Evolutionary conservation across 2,888 invertebrate genomes (phyloP), one percentile per base, ranked within the genome.

Genomic region (Thymelicus sylvestris): DNA sequence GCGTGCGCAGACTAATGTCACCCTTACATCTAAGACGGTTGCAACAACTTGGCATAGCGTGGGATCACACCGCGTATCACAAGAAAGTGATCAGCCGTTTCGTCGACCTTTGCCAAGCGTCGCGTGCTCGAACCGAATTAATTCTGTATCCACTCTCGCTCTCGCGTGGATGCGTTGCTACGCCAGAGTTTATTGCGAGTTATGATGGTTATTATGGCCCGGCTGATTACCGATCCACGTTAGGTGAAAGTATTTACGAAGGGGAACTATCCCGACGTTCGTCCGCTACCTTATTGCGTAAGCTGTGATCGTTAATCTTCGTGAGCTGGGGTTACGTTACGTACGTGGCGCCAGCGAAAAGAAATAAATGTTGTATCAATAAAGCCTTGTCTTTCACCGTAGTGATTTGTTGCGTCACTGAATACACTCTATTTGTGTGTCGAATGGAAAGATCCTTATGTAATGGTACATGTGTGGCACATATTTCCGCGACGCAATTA

Each of bases 71-170:
- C 59, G 41, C 59, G 70, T 70, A 70, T 70, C 70, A 65, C 60
- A 68, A 84, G 90, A 91, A 91, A 91, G 90, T 88, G 84, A 83
- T 84, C 79, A 77, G 81, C 66, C 74, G 76, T 75, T 76, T 66
- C 77, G 73, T 74, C 77, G 80, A 80, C 79, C 80, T 77, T 75
- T 73, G 84, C 85, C 81, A 78, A 79, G 75, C 74, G 84, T 90
- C 83, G 90, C 90, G 90, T 91, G 92, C 85, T 85, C 84, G 84
- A 83, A 88, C 87, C 84, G 86, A 90, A 91, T 90, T 88, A 88
- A 89, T 88, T 85, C 84, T 82, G 80, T 80, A 82, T 82, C 85
- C 86, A 91, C 90, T 92, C 91, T 90, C 91, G 84, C 87, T 91
- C 86, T 89, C 86, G 76, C 77, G 75, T 75, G 79, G 80, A 85